Conservation (phyloP, 1,140 invertebrate species). For the Orchesella cincta region DNA sequence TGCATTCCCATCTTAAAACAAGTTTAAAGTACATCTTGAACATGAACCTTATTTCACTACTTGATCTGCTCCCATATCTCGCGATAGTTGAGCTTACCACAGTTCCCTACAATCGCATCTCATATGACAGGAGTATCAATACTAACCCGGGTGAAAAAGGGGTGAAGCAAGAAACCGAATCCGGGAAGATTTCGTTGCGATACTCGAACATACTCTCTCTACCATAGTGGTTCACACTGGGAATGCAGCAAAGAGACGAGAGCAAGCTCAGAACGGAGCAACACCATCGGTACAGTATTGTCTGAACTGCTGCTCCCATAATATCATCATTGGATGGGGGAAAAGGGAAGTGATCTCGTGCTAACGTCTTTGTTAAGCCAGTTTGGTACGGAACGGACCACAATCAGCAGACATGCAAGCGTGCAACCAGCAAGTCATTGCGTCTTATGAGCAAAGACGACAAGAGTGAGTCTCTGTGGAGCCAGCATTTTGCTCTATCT, state of each 20-base stretch:
- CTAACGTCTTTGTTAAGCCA: conserved; percentile 20
- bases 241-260: background rate
- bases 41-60: too few relatives aligned
- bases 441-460: background rate
- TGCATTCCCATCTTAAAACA: too few relatives aligned
- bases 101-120: too few relatives aligned
- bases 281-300: background rate
- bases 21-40: too few relatives aligned
- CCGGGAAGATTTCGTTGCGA: too few relatives aligned
- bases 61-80: too few relatives aligned
- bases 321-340: background rate
- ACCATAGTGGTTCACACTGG: background rate
- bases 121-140: too few relatives aligned
- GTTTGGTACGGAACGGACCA: background rate
- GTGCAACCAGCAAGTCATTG: background rate
- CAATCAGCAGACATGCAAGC: background rate
- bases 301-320: background rate
- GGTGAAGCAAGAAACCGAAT: background rate
- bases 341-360: conserved; percentile 14
- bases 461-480: conserved; percentile 5
- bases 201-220: too few relatives aligned
- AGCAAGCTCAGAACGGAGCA: background rate
- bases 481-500: background rate
- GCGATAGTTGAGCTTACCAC: too few relatives aligned
- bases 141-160: background rate